phyloP scores from a whole-genome alignment of 2,113 vertebrate species.

The Entomyzon cyanotis region DNA sequence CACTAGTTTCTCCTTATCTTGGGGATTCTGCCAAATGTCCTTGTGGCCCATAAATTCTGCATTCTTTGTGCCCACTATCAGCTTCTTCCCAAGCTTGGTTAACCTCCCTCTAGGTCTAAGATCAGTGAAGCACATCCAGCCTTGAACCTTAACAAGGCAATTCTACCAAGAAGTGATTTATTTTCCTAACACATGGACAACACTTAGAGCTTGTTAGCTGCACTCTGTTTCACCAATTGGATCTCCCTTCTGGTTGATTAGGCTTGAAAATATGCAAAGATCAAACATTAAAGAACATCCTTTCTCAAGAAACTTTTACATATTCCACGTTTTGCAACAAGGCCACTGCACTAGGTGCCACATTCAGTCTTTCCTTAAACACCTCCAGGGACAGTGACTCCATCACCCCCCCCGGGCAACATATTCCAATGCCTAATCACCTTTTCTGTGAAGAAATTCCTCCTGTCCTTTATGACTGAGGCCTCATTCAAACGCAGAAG shows the following conservation, averaged over 20 bases:
- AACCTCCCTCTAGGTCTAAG: not conserved
- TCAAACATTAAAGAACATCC: not conserved
- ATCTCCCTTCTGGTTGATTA: not conserved
- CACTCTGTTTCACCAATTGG: too few relatives aligned
- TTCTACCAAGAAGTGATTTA: not conserved
- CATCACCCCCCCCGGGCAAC: not conserved
- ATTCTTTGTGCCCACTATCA: not conserved
- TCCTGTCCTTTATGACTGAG: not conserved
- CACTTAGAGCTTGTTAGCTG: not conserved
- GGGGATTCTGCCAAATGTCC: not conserved
- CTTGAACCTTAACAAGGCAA: not conserved
- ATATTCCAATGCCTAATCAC: not conserved
- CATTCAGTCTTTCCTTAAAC: not conserved
- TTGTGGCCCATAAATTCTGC: not conserved
- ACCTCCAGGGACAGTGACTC: not conserved
- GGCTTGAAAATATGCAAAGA: not conserved
- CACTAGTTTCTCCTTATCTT: not conserved
- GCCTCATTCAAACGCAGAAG: not conserved
- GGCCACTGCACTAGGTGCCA: too few relatives aligned
- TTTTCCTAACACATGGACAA: not conserved
- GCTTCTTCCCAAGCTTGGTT: not conserved
- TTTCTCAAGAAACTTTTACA: not conserved
- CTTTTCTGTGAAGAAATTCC: not conserved
- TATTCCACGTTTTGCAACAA: not conserved
- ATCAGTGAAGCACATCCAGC: not conserved